A percentile compares a stretch with the other conserved stretches of the same genome.
Evolutionary conservation across 1,140 invertebrate genomes (phyloP).

Genomic region (Brachionus koreanus): DNA sequence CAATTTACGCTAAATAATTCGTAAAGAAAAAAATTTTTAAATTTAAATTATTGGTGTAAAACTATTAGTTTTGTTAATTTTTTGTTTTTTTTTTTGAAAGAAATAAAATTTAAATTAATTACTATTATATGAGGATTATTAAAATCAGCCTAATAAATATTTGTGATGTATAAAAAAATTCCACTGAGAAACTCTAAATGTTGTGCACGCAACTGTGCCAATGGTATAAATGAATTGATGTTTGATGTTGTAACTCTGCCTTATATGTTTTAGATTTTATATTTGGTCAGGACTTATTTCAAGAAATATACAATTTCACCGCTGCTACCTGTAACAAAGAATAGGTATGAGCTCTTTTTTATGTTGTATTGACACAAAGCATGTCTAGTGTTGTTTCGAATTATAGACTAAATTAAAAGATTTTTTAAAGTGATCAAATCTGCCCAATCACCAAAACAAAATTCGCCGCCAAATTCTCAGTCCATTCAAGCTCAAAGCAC

Average conservation of each 20-base stretch:
- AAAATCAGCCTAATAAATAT: too few relatives aligned
- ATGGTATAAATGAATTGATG: background rate
- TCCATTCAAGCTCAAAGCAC: background rate
- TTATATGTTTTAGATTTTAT: constrained; percentile 33
- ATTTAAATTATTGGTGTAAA: too few relatives aligned
- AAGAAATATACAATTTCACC: constrained; percentile 42
- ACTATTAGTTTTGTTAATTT: too few relatives aligned
- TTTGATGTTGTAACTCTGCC: background rate
- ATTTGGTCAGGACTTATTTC: constrained; percentile 34
- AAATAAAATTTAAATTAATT: too few relatives aligned
- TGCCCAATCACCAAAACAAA: constrained; percentile 16
- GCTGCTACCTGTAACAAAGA: constrained; percentile 42
- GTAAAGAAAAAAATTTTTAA: too few relatives aligned
- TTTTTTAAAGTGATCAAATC: background rate
- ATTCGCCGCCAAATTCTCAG: constrained; percentile 7
- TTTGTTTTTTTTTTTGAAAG: too few relatives aligned
- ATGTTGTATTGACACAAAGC: background rate
- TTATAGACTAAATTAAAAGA: background rate
- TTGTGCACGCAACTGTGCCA: too few relatives aligned
- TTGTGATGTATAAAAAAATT: too few relatives aligned
- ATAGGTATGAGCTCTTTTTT: constrained; percentile 34
- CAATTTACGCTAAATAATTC: too few relatives aligned
- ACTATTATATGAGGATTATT: too few relatives aligned
- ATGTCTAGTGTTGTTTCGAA: background rate
- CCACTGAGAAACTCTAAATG: too few relatives aligned